These are phyloP conservation scores for Taphrorychus bicolor DNA, from an alignment of 2,888 invertebrate species.

Conservation along the genomic window DNA sequence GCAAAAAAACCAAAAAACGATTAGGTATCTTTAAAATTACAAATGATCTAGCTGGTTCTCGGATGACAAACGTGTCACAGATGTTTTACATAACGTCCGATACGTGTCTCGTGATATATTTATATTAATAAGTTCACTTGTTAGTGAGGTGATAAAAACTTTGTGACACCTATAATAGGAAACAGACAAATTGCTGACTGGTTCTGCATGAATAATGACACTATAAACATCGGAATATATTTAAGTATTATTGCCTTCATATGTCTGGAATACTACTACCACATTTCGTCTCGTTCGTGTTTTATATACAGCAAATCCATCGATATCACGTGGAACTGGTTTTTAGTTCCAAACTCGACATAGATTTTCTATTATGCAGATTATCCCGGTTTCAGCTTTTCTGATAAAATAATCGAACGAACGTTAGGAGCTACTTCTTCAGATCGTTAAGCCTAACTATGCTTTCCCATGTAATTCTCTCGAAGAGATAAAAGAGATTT, in stretches of 20 bases:
- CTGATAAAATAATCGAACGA: background rate
- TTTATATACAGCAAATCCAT: no score
- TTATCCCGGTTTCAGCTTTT: background rate
- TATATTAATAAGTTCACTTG: conserved; percentile 26
- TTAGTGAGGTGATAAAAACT: conserved; percentile 12
- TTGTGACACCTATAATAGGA: conserved; percentile 8
- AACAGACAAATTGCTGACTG: conserved; percentile 28
- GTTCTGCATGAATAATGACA: conserved; percentile 25
- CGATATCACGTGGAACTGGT: background rate
- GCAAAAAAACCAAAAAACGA: conserved; percentile 16
- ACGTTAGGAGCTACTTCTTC: background rate
- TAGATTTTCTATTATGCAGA: background rate
- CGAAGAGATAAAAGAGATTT: background rate
- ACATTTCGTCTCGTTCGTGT: no score
- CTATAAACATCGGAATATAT: conserved; percentile 26
- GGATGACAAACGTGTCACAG: conserved; percentile 25
- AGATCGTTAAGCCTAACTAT: background rate
- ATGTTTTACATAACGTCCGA: conserved; percentile 29
- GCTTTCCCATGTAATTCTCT: background rate
- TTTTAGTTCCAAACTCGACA: background rate
- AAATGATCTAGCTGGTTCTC: conserved; percentile 21
- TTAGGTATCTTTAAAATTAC: conserved; percentile 23
- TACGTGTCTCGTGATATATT: conserved; percentile 19
- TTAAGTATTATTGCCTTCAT: conserved; percentile 5
- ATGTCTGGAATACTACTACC: background rate